Base-by-base conservation (phyloP, 2,113 vertebrate genomes). In the Pithys albifrons region DNA sequence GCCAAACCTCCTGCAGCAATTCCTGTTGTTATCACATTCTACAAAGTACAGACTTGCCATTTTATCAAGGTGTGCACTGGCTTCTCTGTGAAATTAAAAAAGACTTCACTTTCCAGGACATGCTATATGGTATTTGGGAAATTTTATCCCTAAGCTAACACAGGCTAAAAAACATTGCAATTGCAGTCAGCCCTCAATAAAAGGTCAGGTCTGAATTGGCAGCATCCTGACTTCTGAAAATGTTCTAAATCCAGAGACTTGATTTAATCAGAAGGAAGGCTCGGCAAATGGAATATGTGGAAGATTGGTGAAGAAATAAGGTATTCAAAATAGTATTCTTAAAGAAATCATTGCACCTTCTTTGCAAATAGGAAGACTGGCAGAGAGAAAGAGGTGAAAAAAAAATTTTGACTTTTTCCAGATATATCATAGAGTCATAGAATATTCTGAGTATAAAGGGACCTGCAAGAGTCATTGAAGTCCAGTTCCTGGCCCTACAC, bases 381-480 rank as follows among this genome's bases (percentile, higher is more conserved):
- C 17, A 72, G 27, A 41, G 27, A 41, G 10, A 49, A 88, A 9
- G 24, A 61, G 9, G 3, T 19, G 2, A 49, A 88, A 86, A 45
- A n/a, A 31, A 46, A 5, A n/a, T n/a, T n/a, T 7, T n/a, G 20
- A 8, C 7, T 70, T 71, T 76, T 37, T 51, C 28, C 18, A 61
- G 17, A 16, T 55, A 25, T 27, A 28, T n/a, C 16, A 59, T 14
- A 14, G 27, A 69, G 46, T n/a, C 6, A 33, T 28, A n/a, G 9
- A 72, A 75, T 69, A 75, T 27, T n/a, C 46, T 61, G 29, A 48
- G 29, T 8, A 61, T 24, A 16, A 75, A 54, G 14, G 28, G 24
- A 83, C 10, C 1, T 2, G 28, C 46, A 46, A 25, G 46, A 39
- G 43, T 46, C 7, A 39, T 12, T 2, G 0, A 59, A 52, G 39